These are phyloP conservation scores for Probosciger aterrimus DNA, from an alignment of 2,113 vertebrate species.

Conservation along the genomic window DNA sequence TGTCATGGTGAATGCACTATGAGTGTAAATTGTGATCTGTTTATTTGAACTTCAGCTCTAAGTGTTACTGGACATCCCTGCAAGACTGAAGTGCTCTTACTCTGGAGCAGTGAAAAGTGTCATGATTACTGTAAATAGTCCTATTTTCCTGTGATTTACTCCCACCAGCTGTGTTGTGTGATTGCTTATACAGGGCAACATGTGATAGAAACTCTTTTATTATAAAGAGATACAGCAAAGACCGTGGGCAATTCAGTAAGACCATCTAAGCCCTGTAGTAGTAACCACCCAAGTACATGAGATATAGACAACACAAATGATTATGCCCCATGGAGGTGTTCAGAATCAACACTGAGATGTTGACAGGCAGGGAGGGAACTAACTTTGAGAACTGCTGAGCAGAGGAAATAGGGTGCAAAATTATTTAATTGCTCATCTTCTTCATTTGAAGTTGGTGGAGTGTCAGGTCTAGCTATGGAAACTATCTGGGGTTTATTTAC, in stretches of 20 bases:
- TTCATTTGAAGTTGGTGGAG: background rate
- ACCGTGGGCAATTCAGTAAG: background rate
- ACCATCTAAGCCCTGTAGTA: background rate
- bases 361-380: background rate
- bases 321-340: background rate
- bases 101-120: background rate
- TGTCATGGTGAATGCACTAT: background rate
- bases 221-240: background rate
- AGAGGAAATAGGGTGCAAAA: background rate
- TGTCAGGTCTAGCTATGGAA: background rate
- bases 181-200: background rate
- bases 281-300: background rate
- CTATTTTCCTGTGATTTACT: background rate
- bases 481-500: background rate
- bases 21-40: background rate
- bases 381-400: background rate
- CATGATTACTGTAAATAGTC: background rate
- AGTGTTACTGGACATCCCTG: background rate
- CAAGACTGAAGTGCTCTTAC: background rate
- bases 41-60: background rate
- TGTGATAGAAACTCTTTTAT: background rate
- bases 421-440: background rate
- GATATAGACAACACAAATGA: background rate
- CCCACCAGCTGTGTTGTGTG: background rate
- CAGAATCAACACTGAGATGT: background rate